Evolutionary conservation across 2,113 vertebrate genomes (phyloP), one percentile per base, ranked within the genome.

Genomic region (Rhodinocichla rosea): DNA sequence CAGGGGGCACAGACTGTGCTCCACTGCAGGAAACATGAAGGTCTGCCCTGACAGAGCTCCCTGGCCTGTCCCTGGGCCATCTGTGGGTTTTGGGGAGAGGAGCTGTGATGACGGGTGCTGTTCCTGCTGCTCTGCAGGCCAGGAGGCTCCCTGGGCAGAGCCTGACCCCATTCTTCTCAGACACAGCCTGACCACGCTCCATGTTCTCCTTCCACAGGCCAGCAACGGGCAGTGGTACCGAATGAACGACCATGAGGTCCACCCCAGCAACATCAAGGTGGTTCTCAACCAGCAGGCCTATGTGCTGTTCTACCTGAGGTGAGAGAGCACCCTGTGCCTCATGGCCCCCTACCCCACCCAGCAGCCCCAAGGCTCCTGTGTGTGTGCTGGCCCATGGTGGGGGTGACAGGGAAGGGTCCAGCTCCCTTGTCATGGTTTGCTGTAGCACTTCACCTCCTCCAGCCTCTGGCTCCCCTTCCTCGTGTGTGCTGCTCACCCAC

Each of bases 221-320:
- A 99, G 99, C 96, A 99, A 98, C 1, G 99, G 99, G 18, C 99
- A 99, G 95, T 99, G 99, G 99, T 99, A 99, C 92, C 99, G 99
- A 92, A 99, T 99, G 99, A 99, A 99, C 0, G 99, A 99, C 90
- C 98, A 99, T 1, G 93, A 98, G 95, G 99, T 99, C 67, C 98
- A 99, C 60, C 97, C 97, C 59, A 99, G 99, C 97, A 99, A 99
- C 90, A 98, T 99, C 97, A 99, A 99, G 94, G 99, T 99, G 67
- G 99, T 99, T 14, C 98, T 99, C 89, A 99, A 99, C 97, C 99
- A 99, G 97, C 99, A 99, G 97, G 99, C 99, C 37, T 99, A 99
- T 1, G 95, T 99, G 62, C 99, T 99, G 39, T 99, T 99, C 97
- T 99, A 99, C 78, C 92, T 99, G 96, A 98, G 99, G 99, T 99